phyloP scores from a whole-genome alignment of 2,113 vertebrate species.

The Hippolais icterina region DNA sequence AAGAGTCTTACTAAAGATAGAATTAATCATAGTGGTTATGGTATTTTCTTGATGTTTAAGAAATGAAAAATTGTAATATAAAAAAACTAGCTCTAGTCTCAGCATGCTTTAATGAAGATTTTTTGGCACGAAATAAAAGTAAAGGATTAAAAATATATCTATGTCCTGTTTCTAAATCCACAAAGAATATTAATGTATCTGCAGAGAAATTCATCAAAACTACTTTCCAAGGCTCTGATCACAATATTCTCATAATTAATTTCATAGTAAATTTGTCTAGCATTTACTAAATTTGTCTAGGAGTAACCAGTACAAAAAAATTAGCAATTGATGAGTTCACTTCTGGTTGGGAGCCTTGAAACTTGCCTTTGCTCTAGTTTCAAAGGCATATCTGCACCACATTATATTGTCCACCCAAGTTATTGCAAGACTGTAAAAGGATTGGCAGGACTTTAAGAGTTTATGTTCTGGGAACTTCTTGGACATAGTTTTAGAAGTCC shows the following conservation, averaged over 20 bases:
- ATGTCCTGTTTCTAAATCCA: constrained; percentile 17
- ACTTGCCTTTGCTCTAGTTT: not conserved
- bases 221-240: not conserved
- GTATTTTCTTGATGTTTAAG: constrained; percentile 51
- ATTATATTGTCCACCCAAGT: not conserved
- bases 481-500: not conserved
- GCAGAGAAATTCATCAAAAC: not conserved
- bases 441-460: not conserved
- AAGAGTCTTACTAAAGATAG: constrained; percentile 33
- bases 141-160: constrained; percentile 24
- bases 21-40: constrained; percentile 28
- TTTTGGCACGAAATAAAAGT: constrained; percentile 11
- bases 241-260: not conserved
- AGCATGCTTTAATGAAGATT: constrained; percentile 25
- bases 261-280: not conserved
- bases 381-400: rapidly evolving
- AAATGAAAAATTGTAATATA: constrained; percentile 47
- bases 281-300: not conserved
- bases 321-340: not conserved
- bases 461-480: not conserved
- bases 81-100: constrained; percentile 2
- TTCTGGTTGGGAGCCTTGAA: not conserved
- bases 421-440: not conserved
- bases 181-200: not conserved
- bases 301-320: not conserved